Evolutionary conservation across 2,797 vertebrate genomes (phyloP).

Genomic region (Coregonus sp.): DNA sequence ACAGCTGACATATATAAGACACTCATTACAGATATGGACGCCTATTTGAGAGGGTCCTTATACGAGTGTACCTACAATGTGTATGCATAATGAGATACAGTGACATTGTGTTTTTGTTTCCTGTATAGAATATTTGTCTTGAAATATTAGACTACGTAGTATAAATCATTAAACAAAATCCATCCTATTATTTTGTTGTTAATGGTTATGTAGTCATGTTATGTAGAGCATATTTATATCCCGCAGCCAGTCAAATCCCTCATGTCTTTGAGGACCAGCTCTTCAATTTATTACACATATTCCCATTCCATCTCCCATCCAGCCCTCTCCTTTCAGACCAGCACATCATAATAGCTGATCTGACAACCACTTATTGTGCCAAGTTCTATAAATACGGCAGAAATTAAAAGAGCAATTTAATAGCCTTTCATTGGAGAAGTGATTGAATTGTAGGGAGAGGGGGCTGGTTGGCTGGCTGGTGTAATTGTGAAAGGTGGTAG

Average conservation of each 20-base stretch:
- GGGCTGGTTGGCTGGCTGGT: constrained; percentile 17
- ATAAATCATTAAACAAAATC: neutral
- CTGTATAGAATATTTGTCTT: neutral
- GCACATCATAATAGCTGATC: constrained; percentile 63
- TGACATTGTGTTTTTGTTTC: neutral
- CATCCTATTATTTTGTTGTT: neutral
- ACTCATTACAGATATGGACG: constrained; percentile 38
- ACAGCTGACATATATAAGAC: constrained; percentile 13
- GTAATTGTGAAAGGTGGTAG: neutral
- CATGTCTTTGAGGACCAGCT: constrained; percentile 31
- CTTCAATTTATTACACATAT: constrained; percentile 49
- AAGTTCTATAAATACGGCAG: constrained; percentile 52
- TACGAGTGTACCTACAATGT: neutral
- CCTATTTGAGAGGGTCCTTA: neutral
- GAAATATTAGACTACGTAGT: neutral
- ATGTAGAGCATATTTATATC: constrained; percentile 20
- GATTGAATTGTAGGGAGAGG: constrained; percentile 45
- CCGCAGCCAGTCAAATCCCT: constrained; percentile 17
- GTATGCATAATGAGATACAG: neutral
- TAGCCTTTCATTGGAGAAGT: constrained; percentile 55
- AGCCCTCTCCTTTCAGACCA: constrained; percentile 20
- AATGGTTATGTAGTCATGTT: neutral
- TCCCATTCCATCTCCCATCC: constrained; percentile 18
- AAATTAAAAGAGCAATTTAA: constrained; percentile 55
- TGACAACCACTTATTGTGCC: constrained; percentile 55